Conservation (phyloP, 1,140 invertebrate genomes). For the Ostrea denselamellosa region DNA sequence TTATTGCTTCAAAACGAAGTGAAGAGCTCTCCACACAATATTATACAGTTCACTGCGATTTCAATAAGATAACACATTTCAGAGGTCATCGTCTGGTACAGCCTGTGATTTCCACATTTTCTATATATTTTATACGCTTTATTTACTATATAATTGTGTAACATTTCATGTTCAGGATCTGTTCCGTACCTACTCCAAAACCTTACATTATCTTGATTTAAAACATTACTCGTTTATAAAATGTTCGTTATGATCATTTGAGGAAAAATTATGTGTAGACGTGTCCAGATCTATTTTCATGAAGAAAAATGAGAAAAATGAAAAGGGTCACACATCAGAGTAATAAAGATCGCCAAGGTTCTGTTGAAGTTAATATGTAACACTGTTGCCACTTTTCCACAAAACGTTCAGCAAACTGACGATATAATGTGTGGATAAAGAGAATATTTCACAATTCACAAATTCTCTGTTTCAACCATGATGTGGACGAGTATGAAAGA, state of each 20-base stretch:
- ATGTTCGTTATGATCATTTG: background rate
- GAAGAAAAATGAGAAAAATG: background rate
- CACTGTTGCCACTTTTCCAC: too few relatives aligned
- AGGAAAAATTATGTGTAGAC: background rate
- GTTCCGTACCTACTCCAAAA: background rate
- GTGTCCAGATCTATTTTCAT: background rate
- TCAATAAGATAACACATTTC: background rate
- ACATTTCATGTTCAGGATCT: background rate
- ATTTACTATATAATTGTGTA: background rate
- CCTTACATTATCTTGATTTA: background rate
- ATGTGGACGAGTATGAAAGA: too few relatives aligned
- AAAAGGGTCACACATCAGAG: background rate
- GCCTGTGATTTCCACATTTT: background rate
- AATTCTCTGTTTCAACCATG: too few relatives aligned
- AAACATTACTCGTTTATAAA: background rate
- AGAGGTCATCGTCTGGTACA: background rate
- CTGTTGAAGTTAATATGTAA: background rate
- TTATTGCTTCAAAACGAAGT: background rate
- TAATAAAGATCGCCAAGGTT: background rate
- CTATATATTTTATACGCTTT: background rate
- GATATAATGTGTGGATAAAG: too few relatives aligned
- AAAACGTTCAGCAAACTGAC: too few relatives aligned
- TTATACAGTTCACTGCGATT: background rate
- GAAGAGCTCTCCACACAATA: background rate
- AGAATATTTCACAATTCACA: too few relatives aligned